Base-by-base conservation (phyloP, 2,888 invertebrate species). In the Seladonia tumulorum region DNA sequence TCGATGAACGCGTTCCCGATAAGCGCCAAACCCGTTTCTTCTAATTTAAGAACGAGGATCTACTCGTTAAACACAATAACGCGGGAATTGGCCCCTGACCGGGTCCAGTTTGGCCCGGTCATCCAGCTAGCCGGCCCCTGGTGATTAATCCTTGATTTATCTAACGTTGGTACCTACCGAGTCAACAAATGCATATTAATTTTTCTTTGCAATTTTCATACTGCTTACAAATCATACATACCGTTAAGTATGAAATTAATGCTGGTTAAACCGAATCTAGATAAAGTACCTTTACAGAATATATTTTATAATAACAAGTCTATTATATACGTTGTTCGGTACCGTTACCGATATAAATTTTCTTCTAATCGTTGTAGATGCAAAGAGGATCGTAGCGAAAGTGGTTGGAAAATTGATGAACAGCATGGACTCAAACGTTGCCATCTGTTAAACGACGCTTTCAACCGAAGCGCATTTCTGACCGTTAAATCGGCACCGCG, bases 1-100 rank as follows among this genome's bases (percentile, higher is more conserved):
- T 66, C 71, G 53, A n/a, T n/a, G 70, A 39, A 70, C 70, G 39
- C n/a, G 70, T 29, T 35, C 60, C 39, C 47, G 47, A 71, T 35
- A 18, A 18, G 3, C 22, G 25, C 12, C 4, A 1, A n/a, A 12
- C 57, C n/a, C 57, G n/a, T 10, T 57, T 57, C n/a, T 53, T 57
- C 57, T n/a, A 57, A 57, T n/a, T n/a, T 57, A 57, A 57, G 57
- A 57, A n/a, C n/a, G n/a, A 12, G n/a, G 57, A 57, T n/a, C 57
- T 12, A 57, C n/a, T 57, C n/a, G 57, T 57, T 57, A 57, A 57
- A n/a, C n/a, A 22, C 5, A 22, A 53, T 53, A 53, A 57, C n/a
- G n/a, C n/a, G n/a, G 12, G n/a, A 5, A 57, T 12, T 57, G n/a
- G n/a, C n/a, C 57, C n/a, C n/a, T 57, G 57, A 12, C 4, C n/a